Percentiles rank a stretch among this genome's conserved stretches.
Evolutionary conservation across 2,888 invertebrate species (phyloP).

Genomic region (Gortyna flavago): DNA sequence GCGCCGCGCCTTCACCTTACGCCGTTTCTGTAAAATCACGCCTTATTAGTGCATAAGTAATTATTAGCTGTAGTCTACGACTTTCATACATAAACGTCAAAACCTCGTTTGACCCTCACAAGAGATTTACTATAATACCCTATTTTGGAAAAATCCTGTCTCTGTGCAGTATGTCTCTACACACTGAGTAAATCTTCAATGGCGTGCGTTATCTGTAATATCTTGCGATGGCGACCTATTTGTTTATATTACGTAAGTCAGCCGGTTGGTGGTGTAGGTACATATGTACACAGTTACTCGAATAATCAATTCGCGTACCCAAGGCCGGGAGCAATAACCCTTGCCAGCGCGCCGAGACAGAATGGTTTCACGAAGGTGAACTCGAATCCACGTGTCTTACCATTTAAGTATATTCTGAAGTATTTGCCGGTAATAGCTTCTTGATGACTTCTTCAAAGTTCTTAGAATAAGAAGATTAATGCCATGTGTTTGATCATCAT

Average conservation of each 20-base stretch:
- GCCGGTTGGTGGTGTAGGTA: not conserved
- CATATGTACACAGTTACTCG: not conserved
- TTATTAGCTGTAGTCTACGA: not conserved
- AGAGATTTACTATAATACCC: not conserved
- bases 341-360: not conserved
- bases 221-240: not conserved
- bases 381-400: not conserved
- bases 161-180: too few relatives aligned
- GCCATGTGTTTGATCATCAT: slow-evolving; percentile 1
- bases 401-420: not conserved
- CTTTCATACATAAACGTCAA: not conserved
- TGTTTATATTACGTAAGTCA: not conserved
- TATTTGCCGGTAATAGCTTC: not conserved
- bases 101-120: not conserved
- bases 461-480: slow-evolving; percentile 12
- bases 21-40: too few relatives aligned
- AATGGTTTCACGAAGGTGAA: not conserved
- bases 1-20: too few relatives aligned
- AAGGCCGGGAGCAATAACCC: not conserved
- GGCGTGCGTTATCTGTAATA: not conserved
- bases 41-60: not conserved
- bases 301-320: not conserved
- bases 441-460: slow-evolving; percentile 1
- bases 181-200: not conserved
- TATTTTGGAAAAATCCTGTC: not conserved